Evolutionary conservation across 2,113 vertebrate genomes (phyloP), one percentile per base, ranked within the genome.

Genomic region (Cyanocitta stelleri): DNA sequence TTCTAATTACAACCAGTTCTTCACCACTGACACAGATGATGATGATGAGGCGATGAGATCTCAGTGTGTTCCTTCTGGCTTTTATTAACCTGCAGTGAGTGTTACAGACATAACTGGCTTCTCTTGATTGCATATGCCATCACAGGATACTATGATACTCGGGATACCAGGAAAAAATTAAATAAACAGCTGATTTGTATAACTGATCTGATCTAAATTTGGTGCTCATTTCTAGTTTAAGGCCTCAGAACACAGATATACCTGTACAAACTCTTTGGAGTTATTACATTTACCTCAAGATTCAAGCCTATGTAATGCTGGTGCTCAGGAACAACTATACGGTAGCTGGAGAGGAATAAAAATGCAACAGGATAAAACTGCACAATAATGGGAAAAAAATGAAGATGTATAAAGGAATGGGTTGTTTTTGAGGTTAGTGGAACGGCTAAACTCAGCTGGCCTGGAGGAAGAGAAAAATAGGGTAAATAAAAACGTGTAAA

Each of bases 1-100:
- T 90, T 93, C 79, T 92, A 86, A 93, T 95, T 95, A 78, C 41
- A 90, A 51, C 33, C 62, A 76, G 33, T 63, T 79, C 56, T 91
- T 95, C 66, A 75, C 22, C 33, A 37, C 67, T 77, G 51, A 39
- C 51, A 41, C 14, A 44, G 72, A 71, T 59, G 72, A 69, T 4
- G 66, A 79, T 0, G 58, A 74, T 49, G 1, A 92, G 62, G 88
- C 91, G 88, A 95, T 77, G 63, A 96, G 39, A 84, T 87, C 93
- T 90, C 83, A 55, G 73, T 59, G 61, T 92, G 68, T 71, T 92
- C 41, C 59, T 84, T 89, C 67, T 80, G 30, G 0, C 55, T 92
- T 92, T 86, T 83, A 89, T 76, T 92, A 75, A 86, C 80, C 75
- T 84, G 64, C 80, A 86, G 51, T 1, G 48, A 88, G 26, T 33